These are phyloP conservation scores for Stenodera caucasica DNA, from an alignment of 2,888 invertebrate genomes.

Conservation along the genomic window DNA sequence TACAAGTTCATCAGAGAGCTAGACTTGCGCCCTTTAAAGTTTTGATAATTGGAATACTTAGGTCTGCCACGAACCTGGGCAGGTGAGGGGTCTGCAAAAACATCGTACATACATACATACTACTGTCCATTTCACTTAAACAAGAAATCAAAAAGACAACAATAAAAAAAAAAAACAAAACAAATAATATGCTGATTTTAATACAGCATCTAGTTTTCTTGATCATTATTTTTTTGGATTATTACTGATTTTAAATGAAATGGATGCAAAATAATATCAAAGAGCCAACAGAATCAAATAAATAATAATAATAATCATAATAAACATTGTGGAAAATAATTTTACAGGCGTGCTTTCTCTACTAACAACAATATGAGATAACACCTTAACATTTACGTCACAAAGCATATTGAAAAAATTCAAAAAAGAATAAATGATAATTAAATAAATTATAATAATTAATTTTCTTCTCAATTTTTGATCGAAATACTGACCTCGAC, in stretches of 20 bases:
- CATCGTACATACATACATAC: slow-evolving; percentile 56
- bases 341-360: slow-evolving; percentile 30
- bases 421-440: not conserved
- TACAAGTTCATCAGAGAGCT: slow-evolving; percentile 95
- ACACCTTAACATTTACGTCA: slow-evolving; percentile 27
- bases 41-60: slow-evolving; percentile 84
- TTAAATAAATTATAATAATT: not conserved
- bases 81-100: slow-evolving; percentile 83
- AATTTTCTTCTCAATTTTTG: too few relatives aligned
- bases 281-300: slow-evolving; percentile 28
- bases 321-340: slow-evolving; percentile 11
- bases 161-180: slow-evolving; percentile 8
- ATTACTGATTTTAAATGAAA: slow-evolving; percentile 40
- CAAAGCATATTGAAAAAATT: slow-evolving; percentile 19
- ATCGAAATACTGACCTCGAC: slow-evolving; percentile 74
- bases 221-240: not conserved
- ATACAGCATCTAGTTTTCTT: slow-evolving; percentile 8
- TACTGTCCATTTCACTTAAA: slow-evolving; percentile 45
- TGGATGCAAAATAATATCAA: slow-evolving; percentile 37
- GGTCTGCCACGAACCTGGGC: slow-evolving; percentile 78
- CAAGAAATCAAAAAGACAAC: slow-evolving; percentile 12
- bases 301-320: slow-evolving; percentile 13
- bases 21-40: slow-evolving; percentile 89
- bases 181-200: not conserved
- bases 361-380: slow-evolving; percentile 25